A percentile compares a stretch with the other conserved stretches of the same genome.
Evolutionary conservation across 2,888 invertebrate species (phyloP).

Genomic region (Papilio gigon): DNA sequence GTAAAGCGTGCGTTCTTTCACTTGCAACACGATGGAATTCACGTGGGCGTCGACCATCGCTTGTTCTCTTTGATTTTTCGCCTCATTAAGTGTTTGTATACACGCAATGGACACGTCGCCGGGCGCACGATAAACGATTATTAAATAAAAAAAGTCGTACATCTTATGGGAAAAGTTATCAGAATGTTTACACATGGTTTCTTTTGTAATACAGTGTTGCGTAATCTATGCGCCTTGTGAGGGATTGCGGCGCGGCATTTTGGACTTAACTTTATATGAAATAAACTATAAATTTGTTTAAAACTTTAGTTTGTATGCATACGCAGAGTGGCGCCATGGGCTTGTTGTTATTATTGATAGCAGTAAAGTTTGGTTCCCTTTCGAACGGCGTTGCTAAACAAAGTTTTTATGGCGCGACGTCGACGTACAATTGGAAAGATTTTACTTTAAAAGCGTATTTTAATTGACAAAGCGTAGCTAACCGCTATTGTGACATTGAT

Average conservation of each 20-base stretch:
- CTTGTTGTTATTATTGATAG: conserved; percentile 49
- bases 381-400: conserved; percentile 49
- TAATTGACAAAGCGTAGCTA: conserved; percentile 19
- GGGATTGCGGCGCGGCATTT: conserved; percentile 27
- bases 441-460: conserved; percentile 15
- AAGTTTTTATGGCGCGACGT: conserved; percentile 47
- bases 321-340: conserved; percentile 42
- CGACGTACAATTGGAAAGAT: conserved; percentile 35
- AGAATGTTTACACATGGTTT: conserved; percentile 58
- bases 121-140: conserved; percentile 66
- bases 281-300: conserved; percentile 42
- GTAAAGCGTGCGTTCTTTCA: conserved; percentile 3
- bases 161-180: conserved; percentile 66
- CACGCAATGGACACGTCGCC: conserved; percentile 66
- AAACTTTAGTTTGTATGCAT: conserved; percentile 28
- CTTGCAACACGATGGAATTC: conserved; percentile 53
- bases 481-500: too few species aligned
- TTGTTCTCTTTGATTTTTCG: conserved; percentile 74
- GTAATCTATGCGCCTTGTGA: conserved; percentile 43
- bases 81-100: conserved; percentile 76
- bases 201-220: conserved; percentile 46
- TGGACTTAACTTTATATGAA: conserved; percentile 21
- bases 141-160: conserved; percentile 63
- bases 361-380: conserved; percentile 47
- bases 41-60: conserved; percentile 64